These are phyloP conservation scores for Vimba vimba DNA, from an alignment of 2,113 vertebrate genomes.

Conservation along the genomic window DNA sequence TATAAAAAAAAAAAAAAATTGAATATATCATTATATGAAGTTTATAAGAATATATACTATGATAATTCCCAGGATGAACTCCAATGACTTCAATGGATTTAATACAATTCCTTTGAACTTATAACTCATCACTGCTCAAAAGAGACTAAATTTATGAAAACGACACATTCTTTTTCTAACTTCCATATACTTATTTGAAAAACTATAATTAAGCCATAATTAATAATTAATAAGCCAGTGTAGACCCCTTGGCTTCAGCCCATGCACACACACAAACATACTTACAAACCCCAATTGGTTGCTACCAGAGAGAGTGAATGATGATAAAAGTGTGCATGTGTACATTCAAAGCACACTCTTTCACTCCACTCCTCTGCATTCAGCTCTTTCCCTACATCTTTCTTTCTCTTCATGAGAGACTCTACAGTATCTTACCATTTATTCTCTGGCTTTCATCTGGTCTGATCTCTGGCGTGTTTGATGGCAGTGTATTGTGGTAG, in stretches of 20 bases:
- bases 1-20: no score
- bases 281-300: neutral
- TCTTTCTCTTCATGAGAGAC: no score
- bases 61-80: neutral
- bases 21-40: neutral
- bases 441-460: neutral
- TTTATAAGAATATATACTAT: neutral
- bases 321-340: neutral
- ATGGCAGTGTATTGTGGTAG: constrained; percentile 2
- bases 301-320: neutral
- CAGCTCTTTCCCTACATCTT: neutral
- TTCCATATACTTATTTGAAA: no score
- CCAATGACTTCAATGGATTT: neutral
- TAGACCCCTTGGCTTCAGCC: no score
- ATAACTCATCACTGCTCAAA: neutral
- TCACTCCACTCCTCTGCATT: neutral
- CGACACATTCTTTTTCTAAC: no score
- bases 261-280: neutral
- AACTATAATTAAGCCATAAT: no score
- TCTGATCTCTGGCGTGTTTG: constrained; percentile 11
- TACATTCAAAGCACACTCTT: neutral
- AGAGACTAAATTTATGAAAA: neutral
- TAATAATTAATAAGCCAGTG: no score
- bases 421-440: constrained; percentile 3
- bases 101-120: neutral